Base-by-base conservation (phyloP, 2,888 invertebrate genomes). In the Drosophila melanosoma region DNA sequence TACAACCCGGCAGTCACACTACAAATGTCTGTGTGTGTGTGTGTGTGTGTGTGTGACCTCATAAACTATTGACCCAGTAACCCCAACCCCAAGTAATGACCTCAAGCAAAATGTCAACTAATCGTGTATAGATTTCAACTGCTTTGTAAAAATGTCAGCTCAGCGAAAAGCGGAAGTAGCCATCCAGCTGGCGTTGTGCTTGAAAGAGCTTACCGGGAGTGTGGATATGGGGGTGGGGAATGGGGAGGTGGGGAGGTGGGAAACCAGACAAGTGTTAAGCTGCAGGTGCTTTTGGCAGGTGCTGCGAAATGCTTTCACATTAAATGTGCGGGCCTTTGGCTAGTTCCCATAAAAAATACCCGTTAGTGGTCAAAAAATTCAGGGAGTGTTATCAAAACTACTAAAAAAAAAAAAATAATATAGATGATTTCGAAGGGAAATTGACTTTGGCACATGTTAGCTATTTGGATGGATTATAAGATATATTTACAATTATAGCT, bases 51-150 rank as follows among this genome's bases (percentile, higher is more conserved):
- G 79, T 87, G 88, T 87, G 88, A 89, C 88, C 90, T 73, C 88
- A 83, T 87, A 86, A 90, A 73, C 90, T 76, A 89, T 83, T 90
- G 87, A 87, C 87, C 90, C 74, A 87, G 83, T 87, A 89, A 89
- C 87, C 89, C 83, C 74, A 82, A 68, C 80, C 77, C 76, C 64
- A 77, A 90, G 71, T 89, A 87, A 90, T 82, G 90, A 90, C 87
- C 87, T 70, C 84, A 69, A 64, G 65, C 74, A 53, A 80, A 87
- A 81, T 90, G 90, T 83, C 87, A 85, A 79, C 83, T 80, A 80
- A 87, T 84, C 87, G 66, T 81, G 58, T 81, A 85, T 82, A 72
- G 78, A 86, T 86, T 85, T 70, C 83, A 71, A 51, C 58, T 59
- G 66, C 52, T 40, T 36, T 36, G 23, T 54, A 42, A 45, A 61